Evolutionary conservation across 2,888 invertebrate genomes (phyloP), one percentile per base, ranked within the genome.

Genomic region (Apoda limacodes): DNA sequence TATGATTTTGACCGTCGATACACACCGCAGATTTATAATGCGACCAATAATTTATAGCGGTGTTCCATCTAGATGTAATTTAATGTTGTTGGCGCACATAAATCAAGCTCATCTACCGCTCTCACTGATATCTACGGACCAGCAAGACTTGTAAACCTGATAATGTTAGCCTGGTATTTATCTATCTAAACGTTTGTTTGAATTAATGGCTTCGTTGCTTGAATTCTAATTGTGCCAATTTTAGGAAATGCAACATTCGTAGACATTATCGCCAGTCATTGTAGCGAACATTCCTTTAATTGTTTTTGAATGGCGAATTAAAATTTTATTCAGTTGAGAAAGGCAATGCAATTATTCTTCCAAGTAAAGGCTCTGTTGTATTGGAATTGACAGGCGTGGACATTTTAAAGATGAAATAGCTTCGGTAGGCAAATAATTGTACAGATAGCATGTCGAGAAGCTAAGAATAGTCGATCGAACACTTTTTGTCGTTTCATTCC

Each of bases 31-130:
- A 75, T 78, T 78, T 78, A 80, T 72, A 75, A 68, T 75, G 67
- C 66, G 55, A 57, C 59, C 60, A 47, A 58, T 68, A 70, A 78
- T 80, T 78, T 78, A 80, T 78, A 50, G 71, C 65, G 61, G 60
- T 76, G 76, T 76, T 71, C 70, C 66, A 69, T 75, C 70, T 71
- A 75, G 71, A 75, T 75, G 71, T 76, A 75, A 78, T 80, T 78
- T 78, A 80, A 74, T 74, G 75, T 70, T 71, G 74, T 67, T 63
- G 63, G 60, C 56, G 51, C 46, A 52, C 62, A 68, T 78, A 80
- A 78, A 78, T 80, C 76, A 76, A 64, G 62, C 59, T 67, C 76
- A 67, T 74, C 78, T 61, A 52, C 49, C 46, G 47, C 49, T 52
- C 49, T 46, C 45, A 45, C 55, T 54, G 69, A 68, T 67, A 66